phyloP scores from a whole-genome alignment of 2,113 vertebrate genomes.

The Channa argus region DNA sequence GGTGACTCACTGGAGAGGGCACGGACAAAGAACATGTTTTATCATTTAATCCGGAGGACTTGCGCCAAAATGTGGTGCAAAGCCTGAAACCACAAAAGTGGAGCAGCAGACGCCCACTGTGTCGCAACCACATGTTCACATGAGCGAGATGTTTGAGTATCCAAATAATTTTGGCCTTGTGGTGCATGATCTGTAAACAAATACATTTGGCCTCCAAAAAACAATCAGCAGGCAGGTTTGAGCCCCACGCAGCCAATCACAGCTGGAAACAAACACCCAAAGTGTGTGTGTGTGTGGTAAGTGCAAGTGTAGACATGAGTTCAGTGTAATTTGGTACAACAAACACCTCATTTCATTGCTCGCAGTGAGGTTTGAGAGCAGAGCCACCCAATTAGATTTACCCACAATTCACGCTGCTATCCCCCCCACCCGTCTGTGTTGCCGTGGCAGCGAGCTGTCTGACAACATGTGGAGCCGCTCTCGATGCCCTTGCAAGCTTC shows the following conservation, averaged over 20 bases:
- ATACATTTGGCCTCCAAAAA: neutral
- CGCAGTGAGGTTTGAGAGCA: slow-evolving; percentile 60
- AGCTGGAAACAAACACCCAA: too few relatives aligned
- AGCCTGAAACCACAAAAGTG: neutral
- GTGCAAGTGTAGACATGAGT: slow-evolving; percentile 67
- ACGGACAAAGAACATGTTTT: too few relatives aligned
- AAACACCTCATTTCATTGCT: slow-evolving; percentile 76
- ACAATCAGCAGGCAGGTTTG: too few relatives aligned
- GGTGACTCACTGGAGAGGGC: too few relatives aligned
- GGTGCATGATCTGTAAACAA: slow-evolving; percentile 3
- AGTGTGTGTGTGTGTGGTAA: slow-evolving; percentile 27
- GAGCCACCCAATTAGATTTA: slow-evolving; percentile 70
- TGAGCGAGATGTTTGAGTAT: neutral
- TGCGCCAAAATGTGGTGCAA: neutral
- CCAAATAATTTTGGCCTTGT: neutral
- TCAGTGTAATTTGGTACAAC: slow-evolving; percentile 67
- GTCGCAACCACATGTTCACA: neutral
- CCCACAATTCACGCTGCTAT: slow-evolving; percentile 33
- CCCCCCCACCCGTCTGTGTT: neutral
- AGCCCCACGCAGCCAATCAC: too few relatives aligned
- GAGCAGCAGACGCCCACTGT: neutral
- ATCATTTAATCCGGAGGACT: too few relatives aligned
- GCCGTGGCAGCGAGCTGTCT: slow-evolving; percentile 49
- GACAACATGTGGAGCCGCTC: slow-evolving; percentile 74
- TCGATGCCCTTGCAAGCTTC: slow-evolving; percentile 66